Evolutionary conservation across 2,888 invertebrate species (phyloP).

Genomic region (Creontiades dilutus): DNA sequence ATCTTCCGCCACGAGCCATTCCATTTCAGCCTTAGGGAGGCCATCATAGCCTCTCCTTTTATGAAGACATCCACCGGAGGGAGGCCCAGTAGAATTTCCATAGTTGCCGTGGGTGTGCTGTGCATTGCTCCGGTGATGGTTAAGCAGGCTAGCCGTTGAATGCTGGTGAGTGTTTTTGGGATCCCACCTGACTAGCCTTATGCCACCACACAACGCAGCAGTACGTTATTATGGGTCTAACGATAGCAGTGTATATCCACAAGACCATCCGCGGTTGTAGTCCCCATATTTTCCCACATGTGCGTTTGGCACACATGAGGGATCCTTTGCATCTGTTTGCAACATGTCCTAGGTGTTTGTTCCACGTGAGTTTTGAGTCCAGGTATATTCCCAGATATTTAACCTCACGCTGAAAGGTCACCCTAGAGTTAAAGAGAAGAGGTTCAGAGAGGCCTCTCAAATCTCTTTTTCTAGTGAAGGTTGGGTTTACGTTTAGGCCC

Average conservation of each 20-base stretch:
- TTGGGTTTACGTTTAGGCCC: conserved; percentile 29
- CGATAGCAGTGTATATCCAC: neutral
- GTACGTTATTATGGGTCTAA: neutral
- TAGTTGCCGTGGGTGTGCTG: neutral
- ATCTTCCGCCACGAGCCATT: neutral
- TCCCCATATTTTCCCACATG: conserved; percentile 14
- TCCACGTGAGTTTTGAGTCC: neutral
- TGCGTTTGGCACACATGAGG: neutral
- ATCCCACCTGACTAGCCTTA: neutral
- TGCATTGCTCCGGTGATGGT: neutral
- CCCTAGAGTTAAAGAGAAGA: neutral
- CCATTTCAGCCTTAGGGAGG: conserved; percentile 37
- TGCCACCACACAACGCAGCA: neutral
- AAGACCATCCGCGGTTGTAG: neutral
- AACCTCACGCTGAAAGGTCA: neutral
- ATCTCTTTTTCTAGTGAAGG: conserved; percentile 1
- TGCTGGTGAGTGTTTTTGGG: neutral
- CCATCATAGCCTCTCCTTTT: conserved; percentile 32
- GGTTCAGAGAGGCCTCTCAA: neutral
- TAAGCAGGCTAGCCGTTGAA: neutral
- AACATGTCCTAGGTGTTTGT: neutral
- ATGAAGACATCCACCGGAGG: conserved; percentile 44
- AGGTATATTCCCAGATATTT: neutral
- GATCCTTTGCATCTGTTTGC: neutral
- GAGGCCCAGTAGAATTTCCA: conserved; percentile 26